phyloP scores from a whole-genome alignment of 2,888 invertebrate genomes.

The Drosophila sordidula region DNA sequence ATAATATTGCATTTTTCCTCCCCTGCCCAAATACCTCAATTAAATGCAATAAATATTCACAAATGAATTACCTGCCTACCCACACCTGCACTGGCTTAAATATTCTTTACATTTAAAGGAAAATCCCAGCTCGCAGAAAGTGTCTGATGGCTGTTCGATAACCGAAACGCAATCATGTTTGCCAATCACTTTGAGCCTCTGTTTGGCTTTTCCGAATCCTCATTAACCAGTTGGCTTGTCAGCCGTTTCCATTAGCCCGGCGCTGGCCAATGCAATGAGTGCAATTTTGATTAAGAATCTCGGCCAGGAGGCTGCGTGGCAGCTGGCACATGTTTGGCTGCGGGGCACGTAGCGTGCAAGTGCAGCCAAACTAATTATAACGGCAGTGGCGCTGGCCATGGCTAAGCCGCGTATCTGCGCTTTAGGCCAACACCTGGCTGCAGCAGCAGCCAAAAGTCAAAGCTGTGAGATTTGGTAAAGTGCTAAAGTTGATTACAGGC shows the following conservation, averaged over 20 bases:
- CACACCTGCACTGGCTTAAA: background rate
- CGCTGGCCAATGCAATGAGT: slow-evolving; percentile 22
- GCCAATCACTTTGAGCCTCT: slow-evolving; percentile 15
- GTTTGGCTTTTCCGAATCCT: slow-evolving; percentile 17
- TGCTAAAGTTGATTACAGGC: background rate
- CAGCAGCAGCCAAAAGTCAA: slow-evolving; percentile 19
- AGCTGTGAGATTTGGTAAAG: slow-evolving; percentile 24
- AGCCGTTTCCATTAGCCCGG: slow-evolving; percentile 37
- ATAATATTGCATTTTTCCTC: too few relatives aligned
- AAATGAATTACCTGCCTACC: background rate
- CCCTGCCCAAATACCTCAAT: background rate
- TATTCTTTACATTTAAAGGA: background rate
- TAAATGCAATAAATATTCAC: background rate
- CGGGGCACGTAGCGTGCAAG: slow-evolving; percentile 33
- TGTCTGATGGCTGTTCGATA: background rate
- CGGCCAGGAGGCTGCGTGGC: slow-evolving; percentile 9
- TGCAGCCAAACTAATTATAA: slow-evolving; percentile 58
- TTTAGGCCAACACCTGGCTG: slow-evolving; percentile 33
- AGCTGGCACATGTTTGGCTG: slow-evolving; percentile 30
- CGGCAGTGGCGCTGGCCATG: slow-evolving; percentile 12
- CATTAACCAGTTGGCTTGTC: slow-evolving; percentile 28
- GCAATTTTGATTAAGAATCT: slow-evolving; percentile 55
- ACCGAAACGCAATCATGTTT: slow-evolving; percentile 11
- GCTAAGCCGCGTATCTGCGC: slow-evolving; percentile 20
- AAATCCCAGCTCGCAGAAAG: background rate